Evolutionary conservation across 2,888 invertebrate genomes (phyloP).

Genomic region (Dynastes tityus): DNA sequence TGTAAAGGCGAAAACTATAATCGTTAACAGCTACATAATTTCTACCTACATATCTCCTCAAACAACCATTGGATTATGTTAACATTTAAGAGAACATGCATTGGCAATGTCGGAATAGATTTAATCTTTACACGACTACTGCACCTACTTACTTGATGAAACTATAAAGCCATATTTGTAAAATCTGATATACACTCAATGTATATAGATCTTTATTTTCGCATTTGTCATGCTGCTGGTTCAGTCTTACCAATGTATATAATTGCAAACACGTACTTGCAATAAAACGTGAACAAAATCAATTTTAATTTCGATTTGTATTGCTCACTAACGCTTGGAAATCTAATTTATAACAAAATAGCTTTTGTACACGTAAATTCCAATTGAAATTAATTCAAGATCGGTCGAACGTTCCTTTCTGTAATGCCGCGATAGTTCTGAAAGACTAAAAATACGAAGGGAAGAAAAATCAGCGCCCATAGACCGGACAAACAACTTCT

Average conservation of each 20-base stretch:
- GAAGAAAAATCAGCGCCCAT: conserved; percentile 26
- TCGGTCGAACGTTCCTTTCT: background rate
- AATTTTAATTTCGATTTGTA: background rate
- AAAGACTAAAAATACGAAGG: conserved; percentile 1
- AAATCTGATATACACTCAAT: background rate
- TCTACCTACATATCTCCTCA: conserved; percentile 9
- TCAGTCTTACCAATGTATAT: background rate
- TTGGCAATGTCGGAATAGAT: conserved; percentile 4
- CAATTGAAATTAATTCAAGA: background rate
- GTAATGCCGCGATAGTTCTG: background rate
- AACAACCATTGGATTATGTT: conserved; percentile 12
- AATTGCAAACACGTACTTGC: background rate
- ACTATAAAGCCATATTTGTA: background rate
- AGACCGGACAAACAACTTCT: conserved; percentile 41
- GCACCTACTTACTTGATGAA: conserved; percentile 20
- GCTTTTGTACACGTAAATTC: background rate
- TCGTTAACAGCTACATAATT: conserved; percentile 1
- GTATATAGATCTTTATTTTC: background rate
- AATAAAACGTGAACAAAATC: background rate
- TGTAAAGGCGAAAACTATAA: background rate
- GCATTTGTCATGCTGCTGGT: background rate
- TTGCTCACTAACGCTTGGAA: background rate
- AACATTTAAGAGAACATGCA: conserved; percentile 19
- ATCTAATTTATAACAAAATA: background rate
- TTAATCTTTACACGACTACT: conserved; percentile 14